Conservation (phyloP, 2,888 invertebrate genomes). For the Serrognathus titanus region DNA sequence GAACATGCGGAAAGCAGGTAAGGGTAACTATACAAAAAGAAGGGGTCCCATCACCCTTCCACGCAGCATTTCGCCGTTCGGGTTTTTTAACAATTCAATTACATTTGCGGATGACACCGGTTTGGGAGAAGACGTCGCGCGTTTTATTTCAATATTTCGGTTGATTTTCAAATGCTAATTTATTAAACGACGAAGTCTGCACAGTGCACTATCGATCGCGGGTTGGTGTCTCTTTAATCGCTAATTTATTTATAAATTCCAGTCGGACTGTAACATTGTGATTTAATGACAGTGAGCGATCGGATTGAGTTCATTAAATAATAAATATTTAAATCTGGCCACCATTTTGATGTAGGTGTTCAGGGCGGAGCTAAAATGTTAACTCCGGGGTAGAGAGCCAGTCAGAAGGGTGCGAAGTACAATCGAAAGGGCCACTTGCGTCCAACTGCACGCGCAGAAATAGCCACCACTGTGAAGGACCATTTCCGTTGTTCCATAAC, state of each 20-base stretch:
- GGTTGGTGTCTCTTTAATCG: background rate
- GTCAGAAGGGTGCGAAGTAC: constrained; percentile 34
- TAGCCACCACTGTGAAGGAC: constrained; percentile 15
- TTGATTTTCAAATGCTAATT: no score
- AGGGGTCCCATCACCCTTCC: constrained; percentile 18
- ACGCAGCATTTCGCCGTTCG: constrained; percentile 9
- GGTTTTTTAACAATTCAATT: constrained; percentile 15
- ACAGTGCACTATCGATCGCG: no score
- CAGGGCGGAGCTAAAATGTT: constrained; percentile 38
- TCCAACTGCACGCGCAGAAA: constrained; percentile 24
- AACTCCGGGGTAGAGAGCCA: constrained; percentile 35
- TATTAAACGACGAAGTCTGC: no score
- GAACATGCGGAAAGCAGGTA: constrained; percentile 18
- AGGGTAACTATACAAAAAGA: constrained; percentile 16
- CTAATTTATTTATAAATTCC: background rate
- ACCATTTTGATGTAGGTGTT: constrained; percentile 38
- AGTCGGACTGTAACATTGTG: background rate
- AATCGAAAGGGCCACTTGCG: constrained; percentile 26
- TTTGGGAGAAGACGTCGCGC: no score
- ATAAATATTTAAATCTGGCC: constrained; percentile 40
- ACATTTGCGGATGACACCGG: background rate
- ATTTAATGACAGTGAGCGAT: background rate
- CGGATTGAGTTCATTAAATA: constrained; percentile 19
- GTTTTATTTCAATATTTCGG: no score
- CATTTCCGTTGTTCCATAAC: background rate